A percentile compares a stretch with the other conserved stretches of the same genome.
phyloP scores from a whole-genome alignment of 2,797 vertebrate genomes.

The Halcyon chelicuti region DNA sequence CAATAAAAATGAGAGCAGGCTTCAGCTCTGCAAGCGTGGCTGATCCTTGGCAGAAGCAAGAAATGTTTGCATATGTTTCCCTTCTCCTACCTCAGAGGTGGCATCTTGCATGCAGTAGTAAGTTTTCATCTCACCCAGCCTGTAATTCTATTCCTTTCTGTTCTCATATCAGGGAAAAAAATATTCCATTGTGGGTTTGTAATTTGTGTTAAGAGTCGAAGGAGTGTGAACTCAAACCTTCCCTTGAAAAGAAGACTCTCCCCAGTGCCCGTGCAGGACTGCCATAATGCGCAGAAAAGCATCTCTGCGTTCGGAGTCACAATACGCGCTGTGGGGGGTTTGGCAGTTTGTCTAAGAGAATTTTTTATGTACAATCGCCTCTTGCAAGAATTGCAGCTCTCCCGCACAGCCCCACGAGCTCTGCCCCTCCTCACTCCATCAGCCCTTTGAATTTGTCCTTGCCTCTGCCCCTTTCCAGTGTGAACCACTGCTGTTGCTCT shows the following conservation, averaged over 20 bases:
- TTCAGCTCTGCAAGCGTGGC: background rate
- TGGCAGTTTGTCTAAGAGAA: background rate
- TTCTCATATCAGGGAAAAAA: background rate
- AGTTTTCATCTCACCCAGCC: background rate
- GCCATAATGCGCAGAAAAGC: background rate
- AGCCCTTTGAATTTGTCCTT: background rate
- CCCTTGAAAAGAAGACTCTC: background rate
- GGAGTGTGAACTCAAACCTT: slow-evolving; percentile 46
- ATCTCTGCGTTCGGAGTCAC: background rate
- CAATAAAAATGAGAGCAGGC: background rate
- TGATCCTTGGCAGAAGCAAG: background rate
- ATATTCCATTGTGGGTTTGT: slow-evolving; percentile 37
- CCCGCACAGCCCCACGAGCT: background rate
- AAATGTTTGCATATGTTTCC: background rate
- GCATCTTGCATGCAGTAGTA: background rate
- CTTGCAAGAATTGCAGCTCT: fast-evolving
- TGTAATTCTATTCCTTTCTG: slow-evolving; percentile 3
- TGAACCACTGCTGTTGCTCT: background rate
- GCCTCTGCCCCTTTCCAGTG: background rate
- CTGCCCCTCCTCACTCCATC: background rate
- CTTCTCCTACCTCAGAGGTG: background rate
- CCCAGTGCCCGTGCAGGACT: background rate
- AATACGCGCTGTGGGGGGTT: fast-evolving
- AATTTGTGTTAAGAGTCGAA: slow-evolving; percentile 44
- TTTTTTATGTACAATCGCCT: fast-evolving